Evolutionary conservation across 2,113 vertebrate genomes (phyloP).

Genomic region (Scatophagus argus): DNA sequence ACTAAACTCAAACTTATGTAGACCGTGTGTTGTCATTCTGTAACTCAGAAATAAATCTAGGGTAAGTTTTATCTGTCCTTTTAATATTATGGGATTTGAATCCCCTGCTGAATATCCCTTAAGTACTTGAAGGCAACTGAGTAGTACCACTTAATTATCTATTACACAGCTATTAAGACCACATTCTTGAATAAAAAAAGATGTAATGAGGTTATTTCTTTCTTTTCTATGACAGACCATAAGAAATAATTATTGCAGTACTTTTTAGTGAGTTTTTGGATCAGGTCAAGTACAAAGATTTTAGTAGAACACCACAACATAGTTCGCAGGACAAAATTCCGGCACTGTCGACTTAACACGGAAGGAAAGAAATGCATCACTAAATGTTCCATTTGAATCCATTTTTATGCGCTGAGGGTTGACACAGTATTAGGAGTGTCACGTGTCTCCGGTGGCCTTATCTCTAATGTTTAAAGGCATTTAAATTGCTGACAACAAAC

Average conservation of each 20-base stretch:
- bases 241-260: constrained; percentile 9
- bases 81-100: constrained; percentile 61
- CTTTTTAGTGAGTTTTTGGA: too few species aligned
- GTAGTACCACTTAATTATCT: constrained; percentile 69
- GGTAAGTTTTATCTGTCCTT: constrained; percentile 48
- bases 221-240: constrained; percentile 35
- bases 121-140: constrained; percentile 61
- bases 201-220: constrained; percentile 38
- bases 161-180: constrained; percentile 69
- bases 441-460: constrained; percentile 10
- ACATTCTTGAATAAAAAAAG: constrained; percentile 43
- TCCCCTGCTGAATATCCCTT: constrained; percentile 55
- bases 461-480: constrained; percentile 19
- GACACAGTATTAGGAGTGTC: constrained; percentile 10
- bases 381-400: constrained; percentile 22
- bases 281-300: not conserved
- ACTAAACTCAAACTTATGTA: constrained; percentile 28
- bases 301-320: not conserved
- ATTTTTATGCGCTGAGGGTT: constrained; percentile 22
- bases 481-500: constrained; percentile 54
- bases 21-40: constrained; percentile 30
- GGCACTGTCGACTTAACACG: not conserved
- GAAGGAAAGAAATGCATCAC: not conserved
- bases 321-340: not conserved
- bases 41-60: constrained; percentile 53